Base-by-base conservation (phyloP, 2,888 invertebrate species). In the Nezara viridula region DNA sequence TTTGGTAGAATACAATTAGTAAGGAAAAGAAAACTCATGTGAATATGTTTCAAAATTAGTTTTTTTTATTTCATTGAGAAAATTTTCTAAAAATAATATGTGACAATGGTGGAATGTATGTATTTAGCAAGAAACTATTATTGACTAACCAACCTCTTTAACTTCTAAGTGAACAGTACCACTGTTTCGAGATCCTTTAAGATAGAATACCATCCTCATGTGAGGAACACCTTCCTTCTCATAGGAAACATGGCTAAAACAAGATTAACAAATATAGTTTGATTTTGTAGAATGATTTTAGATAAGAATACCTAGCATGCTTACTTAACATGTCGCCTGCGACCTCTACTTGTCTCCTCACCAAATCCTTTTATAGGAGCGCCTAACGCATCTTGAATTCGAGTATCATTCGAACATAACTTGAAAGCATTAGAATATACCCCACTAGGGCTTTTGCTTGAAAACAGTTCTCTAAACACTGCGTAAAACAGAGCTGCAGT, bases 191-290 rank as follows among this genome's bases (percentile, higher is more conserved):
- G 95, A 94, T 60, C 98, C 98, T 93, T 98, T 96, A 90, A 98
- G 94, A 92, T 98, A 97, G 93, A 98, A 98, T 92, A 96, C 95
- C 97, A 98, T 98, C 91, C 97, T 94, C 94, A 98, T 95, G 92
- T 96, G 96, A 91, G 96, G 95, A 24, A 95, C 94, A 32, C 97
- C 97, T 92, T 97, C 95, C 90, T 96, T 95, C 91, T 95, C 94
- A 93, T 96, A 98, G 77, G 95, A 94, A 85, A 95, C 93, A 93
- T 98, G 97, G 91, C 96, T 94, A 91, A 14, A 92, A 91, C 90
- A 85, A 90, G 49, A 37, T 81, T 52, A 88, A 85, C n/a, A 44
- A 66, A 32, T 40, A 21, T 40, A 44, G 27, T 27, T 52, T 52
- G 40, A n/a, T 24, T 24, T 87, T 47, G 9, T 52, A 21, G 2